A percentile compares a stretch with the other conserved stretches of the same genome.
These are phyloP conservation scores for Etheostoma cragini DNA, from an alignment of 2,113 vertebrate species.

Conservation along the genomic window DNA sequence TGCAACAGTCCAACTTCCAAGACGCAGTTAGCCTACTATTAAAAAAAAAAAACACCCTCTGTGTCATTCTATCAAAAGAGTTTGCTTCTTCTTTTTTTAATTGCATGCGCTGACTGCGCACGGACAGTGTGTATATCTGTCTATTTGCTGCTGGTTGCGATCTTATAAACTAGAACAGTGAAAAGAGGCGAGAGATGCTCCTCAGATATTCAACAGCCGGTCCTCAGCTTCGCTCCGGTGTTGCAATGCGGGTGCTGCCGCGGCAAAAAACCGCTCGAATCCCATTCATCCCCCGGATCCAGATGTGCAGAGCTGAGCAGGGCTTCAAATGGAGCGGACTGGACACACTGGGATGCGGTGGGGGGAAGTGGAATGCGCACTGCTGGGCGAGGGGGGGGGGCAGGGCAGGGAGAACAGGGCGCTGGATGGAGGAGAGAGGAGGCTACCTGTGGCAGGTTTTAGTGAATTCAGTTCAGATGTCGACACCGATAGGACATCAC, in stretches of 20 bases:
- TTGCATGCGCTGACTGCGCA: neutral
- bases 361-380: constrained; percentile 5
- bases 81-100: too few relatives aligned
- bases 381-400: neutral
- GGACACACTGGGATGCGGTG: constrained; percentile 10
- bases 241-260: constrained; percentile 78
- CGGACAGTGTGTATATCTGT: neutral
- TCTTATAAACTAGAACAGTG: neutral
- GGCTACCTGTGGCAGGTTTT: constrained; percentile 49
- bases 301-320: constrained; percentile 54
- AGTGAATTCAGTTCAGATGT: neutral
- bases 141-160: neutral
- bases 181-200: constrained; percentile 31
- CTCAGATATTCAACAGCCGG: constrained; percentile 59
- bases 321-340: constrained; percentile 6
- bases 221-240: constrained; percentile 62
- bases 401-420: neutral
- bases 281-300: constrained; percentile 28
- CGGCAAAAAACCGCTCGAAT: constrained; percentile 28
- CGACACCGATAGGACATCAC: neutral
- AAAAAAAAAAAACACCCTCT: neutral
- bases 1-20: constrained; percentile 61
- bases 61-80: neutral
- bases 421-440: constrained; percentile 24
- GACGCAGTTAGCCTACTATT: constrained; percentile 12